phyloP scores from a whole-genome alignment of 1,140 invertebrate genomes.

The Aphaenogaster ashmeadi region DNA sequence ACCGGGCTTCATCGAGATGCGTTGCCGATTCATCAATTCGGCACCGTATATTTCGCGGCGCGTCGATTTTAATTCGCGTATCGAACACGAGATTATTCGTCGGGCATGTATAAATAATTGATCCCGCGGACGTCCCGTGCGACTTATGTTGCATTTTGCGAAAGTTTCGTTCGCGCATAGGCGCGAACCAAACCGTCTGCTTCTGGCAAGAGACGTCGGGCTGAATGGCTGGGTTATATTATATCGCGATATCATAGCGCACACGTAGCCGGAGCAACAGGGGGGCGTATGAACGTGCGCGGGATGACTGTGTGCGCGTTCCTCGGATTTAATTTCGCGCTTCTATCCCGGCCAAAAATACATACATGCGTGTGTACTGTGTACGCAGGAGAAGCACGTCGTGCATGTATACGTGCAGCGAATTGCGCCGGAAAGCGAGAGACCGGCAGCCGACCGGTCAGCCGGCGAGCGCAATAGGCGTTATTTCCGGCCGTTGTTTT shows the following conservation, averaged over 20 bases:
- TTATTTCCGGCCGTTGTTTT: slow-evolving; percentile 63
- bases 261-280: slow-evolving; percentile 9
- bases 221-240: slow-evolving; percentile 16
- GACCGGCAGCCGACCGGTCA: slow-evolving; percentile 35
- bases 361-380: background rate
- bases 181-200: background rate
- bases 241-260: slow-evolving; percentile 50
- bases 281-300: background rate
- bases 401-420: slow-evolving; percentile 48
- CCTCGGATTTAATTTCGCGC: slow-evolving; percentile 64
- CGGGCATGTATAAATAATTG: background rate
- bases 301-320: slow-evolving; percentile 11
- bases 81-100: background rate
- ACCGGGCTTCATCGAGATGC: background rate
- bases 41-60: background rate
- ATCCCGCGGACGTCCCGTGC: background rate
- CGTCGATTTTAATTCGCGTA: slow-evolving; percentile 22
- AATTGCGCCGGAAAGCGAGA: slow-evolving; percentile 63
- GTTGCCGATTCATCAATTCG: background rate
- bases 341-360: slow-evolving; percentile 44
- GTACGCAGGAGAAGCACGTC: background rate
- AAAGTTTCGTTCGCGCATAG: background rate
- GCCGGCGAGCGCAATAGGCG: slow-evolving; percentile 39
- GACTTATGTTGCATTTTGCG: background rate
- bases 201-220: background rate